Evolutionary conservation across 2,888 invertebrate genomes (phyloP), one percentile per base, ranked within the genome.

Genomic region (Melinaea menophilus): DNA sequence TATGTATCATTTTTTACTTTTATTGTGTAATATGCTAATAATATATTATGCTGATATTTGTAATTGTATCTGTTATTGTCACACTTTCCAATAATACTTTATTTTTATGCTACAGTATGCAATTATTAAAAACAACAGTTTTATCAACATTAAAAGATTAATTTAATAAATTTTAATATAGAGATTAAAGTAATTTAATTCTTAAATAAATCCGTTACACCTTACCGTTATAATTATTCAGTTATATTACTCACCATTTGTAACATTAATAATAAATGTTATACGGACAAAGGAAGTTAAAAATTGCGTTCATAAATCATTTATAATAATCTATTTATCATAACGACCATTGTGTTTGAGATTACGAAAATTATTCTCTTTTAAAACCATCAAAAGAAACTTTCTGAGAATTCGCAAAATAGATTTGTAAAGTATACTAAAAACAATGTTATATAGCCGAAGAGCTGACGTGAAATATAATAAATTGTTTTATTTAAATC

Each of bases 1-100:
- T 71, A 71, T 70, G 72, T 72, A 69, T 68, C 67, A 66, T 69
- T 62, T 56, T 72, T 69, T 56, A 58, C 64, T 57, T 65, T 41
- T 45, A 56, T 48, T 47, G 56, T 66, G 58, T 47, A 59, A 67
- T 69, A 65, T 65, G 63, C 64, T 62, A 61, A 62, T 41, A 51
- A 46, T 54, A 45, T 45, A 37, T 48, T 5, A 48, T 51, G 51
- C 51, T 51, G 51, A 51, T 51, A 7, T 2, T 7, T 51, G 51
- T n/a, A 51, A 51, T 31, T 51, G 31, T 51, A 51, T 51, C 22
- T 51, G 51, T 51, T 46, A 33, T n/a, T 55, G 41, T 12, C 61
- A 48, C 48, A 59, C 51, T 51, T 48, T 59, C 59, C 58, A 11
- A 4, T 46, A 7, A 33, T 33, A 48, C 48, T 13, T 48, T 31